Evolutionary conservation across 2,113 vertebrate genomes (phyloP).

Genomic region (Kobus ellipsiprymnus): DNA sequence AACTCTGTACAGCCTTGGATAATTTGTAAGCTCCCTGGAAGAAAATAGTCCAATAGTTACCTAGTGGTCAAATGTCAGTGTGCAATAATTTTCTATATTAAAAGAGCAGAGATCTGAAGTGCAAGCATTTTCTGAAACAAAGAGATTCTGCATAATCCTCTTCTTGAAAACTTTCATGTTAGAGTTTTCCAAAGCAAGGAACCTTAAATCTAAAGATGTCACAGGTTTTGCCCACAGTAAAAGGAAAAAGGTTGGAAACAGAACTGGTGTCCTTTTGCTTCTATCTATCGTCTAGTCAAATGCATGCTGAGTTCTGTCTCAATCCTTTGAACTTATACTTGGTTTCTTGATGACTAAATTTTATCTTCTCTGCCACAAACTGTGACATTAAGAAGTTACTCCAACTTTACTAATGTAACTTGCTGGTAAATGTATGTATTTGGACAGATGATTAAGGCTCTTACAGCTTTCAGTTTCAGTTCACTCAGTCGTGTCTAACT

Average conservation of each 20-base stretch:
- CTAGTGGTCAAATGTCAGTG: neutral
- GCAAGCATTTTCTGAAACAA: neutral
- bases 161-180: neutral
- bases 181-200: neutral
- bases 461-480: neutral
- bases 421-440: neutral
- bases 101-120: neutral
- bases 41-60: neutral
- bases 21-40: neutral
- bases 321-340: neutral
- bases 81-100: neutral
- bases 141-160: neutral
- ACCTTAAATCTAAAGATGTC: neutral
- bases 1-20: neutral
- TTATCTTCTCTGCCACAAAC: neutral
- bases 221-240: neutral
- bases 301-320: neutral
- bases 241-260: neutral
- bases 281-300: neutral
- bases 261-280: neutral
- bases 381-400: neutral
- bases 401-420: neutral
- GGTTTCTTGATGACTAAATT: neutral
- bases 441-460: neutral
- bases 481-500: too few species aligned